These are phyloP conservation scores for Cisticola juncidis DNA, from an alignment of 2,113 vertebrate species.

Conservation along the genomic window DNA sequence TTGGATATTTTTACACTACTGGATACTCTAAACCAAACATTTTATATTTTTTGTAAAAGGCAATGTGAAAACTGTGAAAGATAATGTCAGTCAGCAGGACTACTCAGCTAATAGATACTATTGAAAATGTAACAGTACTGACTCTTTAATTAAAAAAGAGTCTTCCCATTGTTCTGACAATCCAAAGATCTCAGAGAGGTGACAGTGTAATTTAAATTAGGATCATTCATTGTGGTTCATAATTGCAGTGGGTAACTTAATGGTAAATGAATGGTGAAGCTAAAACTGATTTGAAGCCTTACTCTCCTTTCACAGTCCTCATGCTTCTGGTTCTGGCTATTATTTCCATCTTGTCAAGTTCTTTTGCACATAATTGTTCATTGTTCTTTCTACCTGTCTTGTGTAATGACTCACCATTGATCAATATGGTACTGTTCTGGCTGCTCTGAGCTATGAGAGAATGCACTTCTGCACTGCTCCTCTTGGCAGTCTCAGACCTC, in stretches of 20 bases:
- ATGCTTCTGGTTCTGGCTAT: not conserved
- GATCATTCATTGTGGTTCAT: not conserved
- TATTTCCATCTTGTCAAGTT: not conserved
- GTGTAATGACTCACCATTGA: not conserved
- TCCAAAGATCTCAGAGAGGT: not conserved
- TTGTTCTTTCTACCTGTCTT: not conserved
- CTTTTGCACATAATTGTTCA: not conserved
- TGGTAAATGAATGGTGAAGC: not conserved
- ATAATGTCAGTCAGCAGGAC: not conserved
- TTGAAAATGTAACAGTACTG: not conserved
- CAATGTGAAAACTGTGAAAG: not conserved
- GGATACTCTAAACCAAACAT: rapidly evolving
- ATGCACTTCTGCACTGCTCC: not conserved
- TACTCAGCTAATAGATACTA: not conserved
- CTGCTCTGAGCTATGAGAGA: not conserved
- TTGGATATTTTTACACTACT: not conserved
- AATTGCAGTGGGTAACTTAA: not conserved
- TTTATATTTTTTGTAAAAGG: not conserved
- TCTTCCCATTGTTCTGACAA: not conserved
- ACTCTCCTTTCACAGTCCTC: not conserved
- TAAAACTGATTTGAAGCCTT: not conserved
- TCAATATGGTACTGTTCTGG: not conserved
- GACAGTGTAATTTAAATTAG: not conserved
- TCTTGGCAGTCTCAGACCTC: not conserved
- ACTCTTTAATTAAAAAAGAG: not conserved